Base-by-base conservation (phyloP, 2,797 vertebrate species). In the Nannoperca obscura region DNA sequence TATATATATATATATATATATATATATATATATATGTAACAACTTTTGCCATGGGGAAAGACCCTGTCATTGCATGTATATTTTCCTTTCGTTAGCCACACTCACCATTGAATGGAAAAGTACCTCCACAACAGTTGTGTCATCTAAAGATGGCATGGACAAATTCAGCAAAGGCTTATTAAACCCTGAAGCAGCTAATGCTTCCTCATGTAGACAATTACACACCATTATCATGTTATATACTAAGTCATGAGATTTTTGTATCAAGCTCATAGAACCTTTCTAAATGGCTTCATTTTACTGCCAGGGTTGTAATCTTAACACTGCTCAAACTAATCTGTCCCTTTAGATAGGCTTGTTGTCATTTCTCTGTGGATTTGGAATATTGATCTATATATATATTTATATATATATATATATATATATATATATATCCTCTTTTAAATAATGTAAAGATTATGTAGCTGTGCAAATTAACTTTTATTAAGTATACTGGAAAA, bases 191-290 rank as follows among this genome's bases (percentile, higher is more conserved):
- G 82, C 89, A 85, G 87, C 85, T 79, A 79, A 82, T 78, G 47
- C 60, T 74, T 80, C 50, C 77, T 34, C 81, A 32, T 46, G 62
- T 87, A 88, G 82, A 78, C 64, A 55, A 40, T 38, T 64, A 86
- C 72, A 57, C 59, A 62, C 65, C 63, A 54, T 72, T 52, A 71
- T 67, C 61, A 38, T 34, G 10, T 78, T 60, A 64, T 34, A 22
- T 47, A 63, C 30, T 52, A 80, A 78, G 84, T 80, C 30, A 65
- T 73, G 55, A 74, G 30, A 76, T 76, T 86, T 89, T 91, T 88
- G 32, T 80, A 89, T 84, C 60, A 68, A 81, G 53, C 77, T 86
- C 57, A 68, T 88, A 90, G 88, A 81, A 75, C 83, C 76, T 75
- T 86, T 86, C 74, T 85, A 42, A 81, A 74, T 65, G 20, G 61